A percentile compares a stretch with the other conserved stretches of the same genome.
Evolutionary conservation across 2,797 vertebrate species (phyloP).

Genomic region (Bryconaethiops microstoma): DNA sequence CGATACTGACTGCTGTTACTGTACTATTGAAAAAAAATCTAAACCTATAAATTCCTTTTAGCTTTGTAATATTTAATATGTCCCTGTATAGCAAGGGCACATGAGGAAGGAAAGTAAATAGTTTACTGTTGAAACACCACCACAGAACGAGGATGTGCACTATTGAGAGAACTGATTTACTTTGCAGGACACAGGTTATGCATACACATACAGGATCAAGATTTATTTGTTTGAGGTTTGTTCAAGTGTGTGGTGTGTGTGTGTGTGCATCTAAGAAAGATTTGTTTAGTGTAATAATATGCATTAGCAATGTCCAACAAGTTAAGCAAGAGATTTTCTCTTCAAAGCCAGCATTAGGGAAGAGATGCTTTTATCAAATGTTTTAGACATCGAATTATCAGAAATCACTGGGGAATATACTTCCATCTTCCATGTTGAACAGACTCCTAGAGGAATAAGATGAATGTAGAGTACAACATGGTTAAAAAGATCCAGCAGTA

Average conservation of each 20-base stretch:
- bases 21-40: slow-evolving; percentile 1
- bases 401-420: slow-evolving; percentile 22
- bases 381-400: slow-evolving; percentile 28
- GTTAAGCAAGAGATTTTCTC: slow-evolving; percentile 17
- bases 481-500: too few species aligned
- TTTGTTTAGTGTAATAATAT: slow-evolving; percentile 33
- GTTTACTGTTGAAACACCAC: slow-evolving; percentile 21
- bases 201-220: slow-evolving; percentile 33
- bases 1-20: slow-evolving; percentile 6
- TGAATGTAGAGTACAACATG: slow-evolving; percentile 8
- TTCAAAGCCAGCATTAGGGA: slow-evolving; percentile 30
- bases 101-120: slow-evolving; percentile 27
- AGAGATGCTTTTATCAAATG: slow-evolving; percentile 30
- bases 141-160: slow-evolving; percentile 25
- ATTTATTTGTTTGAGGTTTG: slow-evolving; percentile 36
- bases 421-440: slow-evolving; percentile 41
- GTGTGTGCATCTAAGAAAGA: not conserved
- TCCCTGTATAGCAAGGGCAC: slow-evolving; percentile 2
- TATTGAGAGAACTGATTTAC: slow-evolving; percentile 34
- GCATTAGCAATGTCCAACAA: slow-evolving; percentile 41
- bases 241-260: not conserved
- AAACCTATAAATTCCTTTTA: not conserved
- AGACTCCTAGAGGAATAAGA: slow-evolving; percentile 23
- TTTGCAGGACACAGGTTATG: slow-evolving; percentile 35
- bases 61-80: slow-evolving; percentile 1